These are phyloP conservation scores for Pterostichus madidus DNA, from an alignment of 2,888 invertebrate genomes.

Conservation along the genomic window DNA sequence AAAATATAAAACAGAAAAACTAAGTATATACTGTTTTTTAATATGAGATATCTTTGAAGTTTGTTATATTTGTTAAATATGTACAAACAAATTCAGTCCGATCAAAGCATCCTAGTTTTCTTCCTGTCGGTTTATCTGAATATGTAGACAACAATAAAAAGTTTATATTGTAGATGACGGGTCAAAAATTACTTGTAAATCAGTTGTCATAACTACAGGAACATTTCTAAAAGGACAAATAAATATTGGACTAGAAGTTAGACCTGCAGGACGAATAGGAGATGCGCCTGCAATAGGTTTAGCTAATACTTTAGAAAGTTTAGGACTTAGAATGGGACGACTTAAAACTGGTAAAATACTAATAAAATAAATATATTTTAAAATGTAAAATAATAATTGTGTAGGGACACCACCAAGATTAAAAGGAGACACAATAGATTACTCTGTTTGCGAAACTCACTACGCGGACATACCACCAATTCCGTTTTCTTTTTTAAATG, in stretches of 20 bases:
- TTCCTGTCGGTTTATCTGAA: too few species aligned
- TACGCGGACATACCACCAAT: conserved; percentile 84
- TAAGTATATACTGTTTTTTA: too few species aligned
- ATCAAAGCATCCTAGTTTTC: too few species aligned
- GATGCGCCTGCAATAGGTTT: conserved; percentile 89
- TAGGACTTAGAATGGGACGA: conserved; percentile 87
- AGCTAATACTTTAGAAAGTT: conserved; percentile 84
- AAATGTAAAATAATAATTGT: background rate
- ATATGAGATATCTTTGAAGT: too few species aligned
- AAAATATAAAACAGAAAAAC: too few species aligned
- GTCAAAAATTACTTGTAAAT: conserved; percentile 79
- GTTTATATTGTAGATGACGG: conserved; percentile 79
- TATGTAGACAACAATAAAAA: background rate
- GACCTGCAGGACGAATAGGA: conserved; percentile 90
- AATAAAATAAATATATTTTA: background rate
- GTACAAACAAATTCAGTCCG: too few species aligned
- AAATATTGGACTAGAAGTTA: conserved; percentile 87
- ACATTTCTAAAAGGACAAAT: conserved; percentile 93
- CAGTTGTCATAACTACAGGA: conserved; percentile 91
- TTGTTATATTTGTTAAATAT: too few species aligned
- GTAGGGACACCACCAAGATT: conserved; percentile 87
- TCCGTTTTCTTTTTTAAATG: conserved; percentile 91
- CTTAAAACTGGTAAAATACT: conserved; percentile 86
- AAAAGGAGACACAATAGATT: conserved; percentile 84
- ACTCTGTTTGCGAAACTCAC: conserved; percentile 78